Conservation (phyloP, 2,888 invertebrate species). For the Schizaphis graminum region DNA sequence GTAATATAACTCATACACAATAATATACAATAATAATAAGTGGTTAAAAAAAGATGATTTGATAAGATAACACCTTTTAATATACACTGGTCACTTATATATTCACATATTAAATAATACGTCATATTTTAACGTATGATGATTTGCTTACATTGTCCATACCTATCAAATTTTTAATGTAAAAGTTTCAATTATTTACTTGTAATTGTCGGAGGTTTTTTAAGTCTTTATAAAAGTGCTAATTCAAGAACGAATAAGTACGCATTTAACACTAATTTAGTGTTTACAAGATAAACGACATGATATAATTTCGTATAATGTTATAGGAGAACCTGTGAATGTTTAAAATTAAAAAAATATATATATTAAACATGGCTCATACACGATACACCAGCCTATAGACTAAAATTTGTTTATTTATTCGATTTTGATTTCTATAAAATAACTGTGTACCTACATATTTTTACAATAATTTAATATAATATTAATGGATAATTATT, state of each 20-base stretch:
- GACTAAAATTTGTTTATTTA: not conserved
- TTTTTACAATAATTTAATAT: not conserved
- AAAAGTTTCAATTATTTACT: not conserved
- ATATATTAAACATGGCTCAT: not conserved
- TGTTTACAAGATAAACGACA: not conserved
- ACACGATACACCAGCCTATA: not conserved
- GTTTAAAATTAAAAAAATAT: not conserved
- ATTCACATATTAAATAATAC: not conserved
- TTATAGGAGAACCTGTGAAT: not conserved
- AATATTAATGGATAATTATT: not conserved
- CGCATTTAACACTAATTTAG: not conserved
- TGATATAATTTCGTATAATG: not conserved
- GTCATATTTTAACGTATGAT: not conserved
- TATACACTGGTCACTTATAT: not conserved
- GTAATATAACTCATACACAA: not conserved
- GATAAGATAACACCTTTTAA: slow-evolving; percentile 39
- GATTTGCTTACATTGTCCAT: no score
- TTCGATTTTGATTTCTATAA: not conserved
- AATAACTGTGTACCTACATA: not conserved
- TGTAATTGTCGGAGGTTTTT: not conserved
- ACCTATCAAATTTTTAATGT: not conserved
- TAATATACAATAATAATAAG: not conserved
- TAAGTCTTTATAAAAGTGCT: not conserved
- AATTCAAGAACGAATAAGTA: not conserved
- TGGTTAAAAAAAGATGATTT: slow-evolving; percentile 25